Conservation (phyloP, 2,888 invertebrate genomes). For the Endomychus coccineus region DNA sequence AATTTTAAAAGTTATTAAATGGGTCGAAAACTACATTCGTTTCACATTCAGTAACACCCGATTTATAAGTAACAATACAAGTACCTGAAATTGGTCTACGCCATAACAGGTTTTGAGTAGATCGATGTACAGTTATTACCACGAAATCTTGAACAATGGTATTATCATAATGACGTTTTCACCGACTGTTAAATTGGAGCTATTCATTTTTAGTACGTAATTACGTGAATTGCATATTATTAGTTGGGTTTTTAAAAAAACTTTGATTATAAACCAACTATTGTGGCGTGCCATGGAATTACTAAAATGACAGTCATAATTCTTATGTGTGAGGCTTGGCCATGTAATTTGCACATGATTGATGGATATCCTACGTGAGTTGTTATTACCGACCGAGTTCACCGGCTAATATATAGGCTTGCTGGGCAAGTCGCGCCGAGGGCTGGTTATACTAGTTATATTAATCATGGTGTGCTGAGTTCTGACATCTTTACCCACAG, state of each 20-base stretch:
- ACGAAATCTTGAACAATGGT: no score
- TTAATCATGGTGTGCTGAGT: conserved; percentile 36
- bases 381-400: no score
- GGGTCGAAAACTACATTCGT: no score
- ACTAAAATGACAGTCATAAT: conserved; percentile 42
- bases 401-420: conserved; percentile 37
- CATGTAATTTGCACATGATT: conserved; percentile 42
- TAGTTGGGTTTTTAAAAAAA: conserved; percentile 28
- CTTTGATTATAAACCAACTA: conserved; percentile 26
- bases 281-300: conserved; percentile 37
- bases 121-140: no score
- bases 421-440: conserved; percentile 32
- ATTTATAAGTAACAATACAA: no score
- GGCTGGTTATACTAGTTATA: conserved; percentile 27
- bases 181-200: conserved; percentile 33
- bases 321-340: conserved; percentile 39
- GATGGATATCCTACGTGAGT: conserved; percentile 40
- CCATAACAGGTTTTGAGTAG: conserved; percentile 10
- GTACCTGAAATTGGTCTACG: no score
- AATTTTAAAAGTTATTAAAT: no score
- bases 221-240: conserved; percentile 38
- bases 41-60: no score
- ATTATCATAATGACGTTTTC: conserved; percentile 32
- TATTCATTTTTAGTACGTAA: conserved; percentile 35
- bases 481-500: conserved; percentile 40